phyloP scores from a whole-genome alignment of 2,797 vertebrate genomes.

The Hypotaenidia okinawae region DNA sequence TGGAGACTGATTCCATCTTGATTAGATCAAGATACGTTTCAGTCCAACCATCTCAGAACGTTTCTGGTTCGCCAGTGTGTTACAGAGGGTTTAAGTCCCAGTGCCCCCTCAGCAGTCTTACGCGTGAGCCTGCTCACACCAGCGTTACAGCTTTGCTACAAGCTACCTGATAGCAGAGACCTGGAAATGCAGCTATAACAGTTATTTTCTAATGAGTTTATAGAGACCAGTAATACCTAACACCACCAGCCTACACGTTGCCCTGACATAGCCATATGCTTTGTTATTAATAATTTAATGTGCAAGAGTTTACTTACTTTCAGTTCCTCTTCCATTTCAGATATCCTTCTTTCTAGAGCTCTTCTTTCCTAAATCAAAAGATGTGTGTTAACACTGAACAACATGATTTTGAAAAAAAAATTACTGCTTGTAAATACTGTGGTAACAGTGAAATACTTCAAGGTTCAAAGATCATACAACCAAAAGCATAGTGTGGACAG shows the following conservation, averaged over 20 bases:
- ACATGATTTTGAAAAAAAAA: neutral
- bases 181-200: neutral
- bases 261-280: neutral
- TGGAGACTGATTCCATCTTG: neutral
- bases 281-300: neutral
- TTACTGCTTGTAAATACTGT: constrained; percentile 56
- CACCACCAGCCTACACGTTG: neutral
- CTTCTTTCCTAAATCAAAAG: constrained; percentile 90
- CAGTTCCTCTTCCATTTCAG: constrained; percentile 99
- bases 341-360: constrained; percentile 99
- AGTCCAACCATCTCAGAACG: neutral
- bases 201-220: neutral
- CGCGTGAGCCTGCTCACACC: rapidly evolving
- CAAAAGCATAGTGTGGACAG: constrained; percentile 77
- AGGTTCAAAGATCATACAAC: constrained; percentile 71
- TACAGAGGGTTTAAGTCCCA: neutral
- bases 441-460: constrained; percentile 70
- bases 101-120: neutral
- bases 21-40: neutral
- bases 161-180: neutral
- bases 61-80: neutral
- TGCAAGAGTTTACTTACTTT: constrained; percentile 85
- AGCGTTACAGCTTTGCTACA: neutral
- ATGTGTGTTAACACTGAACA: constrained; percentile 47
- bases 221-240: neutral